Evolutionary conservation across 2,113 vertebrate species (phyloP).

Genomic region (Dromas ardeola): DNA sequence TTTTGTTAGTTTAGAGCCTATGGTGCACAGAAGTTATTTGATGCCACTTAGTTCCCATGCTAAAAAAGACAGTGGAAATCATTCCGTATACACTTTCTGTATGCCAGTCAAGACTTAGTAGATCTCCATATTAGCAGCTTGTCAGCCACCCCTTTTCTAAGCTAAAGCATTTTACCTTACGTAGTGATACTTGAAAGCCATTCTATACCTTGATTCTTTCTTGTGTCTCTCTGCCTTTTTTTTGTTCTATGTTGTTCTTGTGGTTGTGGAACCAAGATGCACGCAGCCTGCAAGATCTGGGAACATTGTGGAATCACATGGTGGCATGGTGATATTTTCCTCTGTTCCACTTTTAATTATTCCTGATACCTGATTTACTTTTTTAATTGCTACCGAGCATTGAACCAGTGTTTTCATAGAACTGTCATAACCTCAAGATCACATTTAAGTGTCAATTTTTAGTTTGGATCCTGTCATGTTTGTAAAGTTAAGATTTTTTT

Average conservation of each 20-base stretch:
- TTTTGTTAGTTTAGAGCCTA: neutral
- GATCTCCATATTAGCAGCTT: neutral
- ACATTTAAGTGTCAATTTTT: neutral
- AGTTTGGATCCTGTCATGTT: neutral
- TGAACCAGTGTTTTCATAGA: neutral
- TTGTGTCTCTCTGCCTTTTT: neutral
- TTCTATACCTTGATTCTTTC: neutral
- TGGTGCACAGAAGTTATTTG: neutral
- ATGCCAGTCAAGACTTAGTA: neutral
- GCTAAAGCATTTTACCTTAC: neutral
- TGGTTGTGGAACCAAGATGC: neutral
- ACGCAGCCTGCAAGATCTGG: neutral
- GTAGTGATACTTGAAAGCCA: accelerated
- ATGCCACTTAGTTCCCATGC: neutral
- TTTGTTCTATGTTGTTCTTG: neutral
- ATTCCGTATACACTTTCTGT: neutral
- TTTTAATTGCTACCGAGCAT: neutral
- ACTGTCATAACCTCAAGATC: neutral
- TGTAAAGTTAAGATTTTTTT: neutral
- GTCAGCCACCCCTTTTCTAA: neutral
- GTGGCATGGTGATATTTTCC: neutral
- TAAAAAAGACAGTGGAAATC: neutral
- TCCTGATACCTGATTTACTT: neutral
- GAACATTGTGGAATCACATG: neutral
- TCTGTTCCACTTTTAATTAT: neutral